Evolutionary conservation across 2,797 vertebrate species (phyloP), one percentile per base, ranked within the genome.

Genomic region (Amazona finschi): DNA sequence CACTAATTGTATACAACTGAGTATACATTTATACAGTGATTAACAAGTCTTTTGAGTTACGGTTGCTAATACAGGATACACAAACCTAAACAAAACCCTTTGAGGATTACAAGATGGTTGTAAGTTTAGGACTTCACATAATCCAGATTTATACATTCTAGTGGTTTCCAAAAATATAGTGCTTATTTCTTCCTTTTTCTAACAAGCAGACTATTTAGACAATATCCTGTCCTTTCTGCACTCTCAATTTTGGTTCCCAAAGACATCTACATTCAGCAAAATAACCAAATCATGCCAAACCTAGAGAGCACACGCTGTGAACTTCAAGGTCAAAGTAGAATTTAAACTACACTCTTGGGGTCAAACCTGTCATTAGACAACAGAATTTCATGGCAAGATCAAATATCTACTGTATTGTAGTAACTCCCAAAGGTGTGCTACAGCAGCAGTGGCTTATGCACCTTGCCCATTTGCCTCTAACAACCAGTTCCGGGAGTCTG

Each of bases 141-240:
- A 92, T 77, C 86, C 84, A 97, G 67, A 81, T 87, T 87, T 90
- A 94, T 55, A 91, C n/a, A 81, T 92, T 67, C 73, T 92, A 93
- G 70, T 28, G 15, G 55, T 91, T 94, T 94, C 83, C 47, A 41
- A 65, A 96, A 96, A 93, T 72, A 43, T 1, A 53, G 49, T 47
- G 41, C 57, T 94, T 80, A 80, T 77, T 95, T 92, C 77, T 80
- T 75, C 36, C 31, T 66, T 82, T 76, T 83, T 78, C 31, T 15
- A 43, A 77, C 30, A 57, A 81, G 33, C 20, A 81, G 33, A 78
- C 58, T 76, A 57, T 66, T 79, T 74, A 85, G 93, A 94, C 70
- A 78, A 71, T 78, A 47, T 70, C 67, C 55, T 43, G 25, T 91
- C 75, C 80, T 92, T 94, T 71, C 49, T 66, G 41, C 43, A 93